phyloP scores from a whole-genome alignment of 2,797 vertebrate genomes.

The Oreonectes daqikongensis region DNA sequence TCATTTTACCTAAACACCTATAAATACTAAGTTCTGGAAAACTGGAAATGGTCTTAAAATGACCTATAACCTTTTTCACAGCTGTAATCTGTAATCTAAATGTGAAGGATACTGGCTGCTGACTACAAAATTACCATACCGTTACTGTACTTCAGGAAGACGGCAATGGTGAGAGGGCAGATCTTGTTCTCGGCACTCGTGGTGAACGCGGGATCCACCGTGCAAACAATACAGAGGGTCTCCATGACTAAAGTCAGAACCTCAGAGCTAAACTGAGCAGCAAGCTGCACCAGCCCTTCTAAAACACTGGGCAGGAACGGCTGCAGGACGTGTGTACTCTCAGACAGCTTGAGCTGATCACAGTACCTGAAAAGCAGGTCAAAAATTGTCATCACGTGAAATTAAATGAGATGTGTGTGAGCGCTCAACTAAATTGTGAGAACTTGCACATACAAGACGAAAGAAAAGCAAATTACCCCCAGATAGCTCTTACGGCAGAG shows the following conservation, averaged over 20 bases:
- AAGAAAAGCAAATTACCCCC: constrained; percentile 81
- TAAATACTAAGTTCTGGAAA: too few relatives aligned
- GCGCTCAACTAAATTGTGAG: too few relatives aligned
- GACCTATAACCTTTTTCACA: too few relatives aligned
- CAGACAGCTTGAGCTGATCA: constrained; percentile 95
- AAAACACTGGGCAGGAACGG: constrained; percentile 95
- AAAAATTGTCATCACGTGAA: background rate
- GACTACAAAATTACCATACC: constrained; percentile 73
- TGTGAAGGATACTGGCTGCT: background rate
- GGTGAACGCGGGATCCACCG: constrained; percentile 91
- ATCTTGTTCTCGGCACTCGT: constrained; percentile 94
- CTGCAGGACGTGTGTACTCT: constrained; percentile 92
- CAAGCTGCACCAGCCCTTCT: constrained; percentile 93
- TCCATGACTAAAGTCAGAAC: constrained; percentile 99
- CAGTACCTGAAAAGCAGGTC: constrained; percentile 82
- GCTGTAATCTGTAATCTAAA: constrained; percentile 2
- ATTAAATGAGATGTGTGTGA: background rate
- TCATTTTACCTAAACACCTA: too few relatives aligned
- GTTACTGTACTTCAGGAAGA: constrained; percentile 98
- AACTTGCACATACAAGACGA: too few relatives aligned
- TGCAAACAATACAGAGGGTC: constrained; percentile 97
- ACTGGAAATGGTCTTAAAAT: too few relatives aligned
- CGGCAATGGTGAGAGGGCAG: constrained; percentile 97
- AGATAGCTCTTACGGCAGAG: constrained; percentile 95
- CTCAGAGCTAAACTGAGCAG: constrained; percentile 97